phyloP scores from a whole-genome alignment of 2,888 invertebrate genomes.

The Ectobius pallidus region DNA sequence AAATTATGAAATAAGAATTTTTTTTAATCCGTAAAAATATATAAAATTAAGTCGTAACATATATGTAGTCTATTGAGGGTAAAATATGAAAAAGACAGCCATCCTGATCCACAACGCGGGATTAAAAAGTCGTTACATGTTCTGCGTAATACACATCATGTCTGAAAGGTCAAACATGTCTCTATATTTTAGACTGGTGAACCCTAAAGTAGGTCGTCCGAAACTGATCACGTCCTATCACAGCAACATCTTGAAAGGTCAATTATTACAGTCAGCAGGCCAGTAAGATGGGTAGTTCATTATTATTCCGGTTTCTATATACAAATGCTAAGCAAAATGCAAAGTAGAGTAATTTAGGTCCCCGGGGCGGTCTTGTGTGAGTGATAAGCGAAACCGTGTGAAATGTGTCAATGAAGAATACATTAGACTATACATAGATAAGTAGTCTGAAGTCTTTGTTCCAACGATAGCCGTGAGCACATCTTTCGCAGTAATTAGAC shows the following conservation, averaged over 20 bases:
- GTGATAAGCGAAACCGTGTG: conserved; percentile 11
- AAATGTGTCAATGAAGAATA: background rate
- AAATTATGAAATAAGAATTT: too few relatives aligned
- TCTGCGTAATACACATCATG: too few relatives aligned
- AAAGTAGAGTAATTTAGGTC: background rate
- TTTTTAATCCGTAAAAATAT: too few relatives aligned
- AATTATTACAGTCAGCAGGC: background rate
- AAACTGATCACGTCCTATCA: background rate
- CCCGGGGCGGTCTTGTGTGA: background rate
- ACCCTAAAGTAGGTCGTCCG: background rate
- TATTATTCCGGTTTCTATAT: background rate
- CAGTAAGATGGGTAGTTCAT: background rate
- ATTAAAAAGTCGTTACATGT: too few relatives aligned
- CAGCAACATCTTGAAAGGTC: background rate
- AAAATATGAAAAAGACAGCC: too few relatives aligned
- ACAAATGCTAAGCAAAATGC: background rate
- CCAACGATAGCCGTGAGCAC: background rate
- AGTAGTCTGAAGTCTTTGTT: background rate
- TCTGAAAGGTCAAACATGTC: too few relatives aligned
- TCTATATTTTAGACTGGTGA: background rate
- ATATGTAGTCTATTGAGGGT: too few relatives aligned
- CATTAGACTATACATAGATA: too few relatives aligned
- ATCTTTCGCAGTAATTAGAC: conserved; percentile 36
- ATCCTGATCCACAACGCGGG: too few relatives aligned
- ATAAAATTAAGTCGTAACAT: too few relatives aligned